phyloP scores from a whole-genome alignment of 2,113 vertebrate species.

The Mus spicilegus region DNA sequence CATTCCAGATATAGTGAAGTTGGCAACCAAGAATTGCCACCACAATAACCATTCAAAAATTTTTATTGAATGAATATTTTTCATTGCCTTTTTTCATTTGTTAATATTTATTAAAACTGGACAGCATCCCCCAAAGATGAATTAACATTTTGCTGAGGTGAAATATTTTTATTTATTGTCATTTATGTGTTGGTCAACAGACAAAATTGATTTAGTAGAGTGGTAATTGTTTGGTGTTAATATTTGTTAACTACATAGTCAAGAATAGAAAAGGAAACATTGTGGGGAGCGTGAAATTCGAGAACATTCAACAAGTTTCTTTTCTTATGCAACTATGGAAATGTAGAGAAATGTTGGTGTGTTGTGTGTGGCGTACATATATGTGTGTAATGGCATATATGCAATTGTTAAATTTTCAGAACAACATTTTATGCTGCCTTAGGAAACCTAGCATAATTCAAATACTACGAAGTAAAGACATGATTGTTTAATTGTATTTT shows the following conservation, averaged over 20 bases:
- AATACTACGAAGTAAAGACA: background rate
- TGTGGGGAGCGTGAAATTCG: background rate
- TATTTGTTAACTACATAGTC: background rate
- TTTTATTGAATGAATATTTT: no score
- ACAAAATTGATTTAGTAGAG: background rate
- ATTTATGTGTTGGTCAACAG: background rate
- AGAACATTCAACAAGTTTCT: conserved; percentile 6
- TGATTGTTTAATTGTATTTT: background rate
- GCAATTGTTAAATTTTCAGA: background rate
- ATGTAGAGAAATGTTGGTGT: background rate
- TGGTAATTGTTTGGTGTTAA: background rate
- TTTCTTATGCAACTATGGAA: conserved; percentile 44
- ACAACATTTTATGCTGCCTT: conserved; percentile 38
- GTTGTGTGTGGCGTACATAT: background rate
- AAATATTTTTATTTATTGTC: conserved; percentile 9
- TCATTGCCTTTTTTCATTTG: no score
- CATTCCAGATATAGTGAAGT: no score
- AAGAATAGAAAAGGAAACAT: background rate
- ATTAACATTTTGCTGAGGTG: conserved; percentile 9
- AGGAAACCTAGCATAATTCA: background rate
- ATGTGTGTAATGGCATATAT: background rate
- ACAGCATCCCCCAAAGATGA: background rate
- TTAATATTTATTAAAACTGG: background rate
- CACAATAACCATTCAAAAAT: no score
- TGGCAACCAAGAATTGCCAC: no score